Evolutionary conservation across 2,888 invertebrate species (phyloP).

Genomic region (Drosophila siamana): DNA sequence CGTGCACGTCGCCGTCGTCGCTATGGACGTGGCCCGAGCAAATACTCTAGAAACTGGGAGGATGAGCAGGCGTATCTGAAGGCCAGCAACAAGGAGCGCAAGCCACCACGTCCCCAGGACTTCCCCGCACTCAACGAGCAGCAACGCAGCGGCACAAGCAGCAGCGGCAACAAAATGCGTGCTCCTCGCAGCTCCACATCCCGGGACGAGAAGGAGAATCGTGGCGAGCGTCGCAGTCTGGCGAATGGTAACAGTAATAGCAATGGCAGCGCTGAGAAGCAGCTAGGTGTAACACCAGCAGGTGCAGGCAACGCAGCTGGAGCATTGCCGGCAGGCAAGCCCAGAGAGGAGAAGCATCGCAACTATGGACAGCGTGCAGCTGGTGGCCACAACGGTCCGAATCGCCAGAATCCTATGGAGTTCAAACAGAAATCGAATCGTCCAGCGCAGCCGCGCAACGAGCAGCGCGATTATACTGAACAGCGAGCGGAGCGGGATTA

Average conservation of each 20-base stretch:
- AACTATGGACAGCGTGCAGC: conserved; percentile 55
- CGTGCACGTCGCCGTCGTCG: conserved; percentile 93
- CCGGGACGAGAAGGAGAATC: conserved; percentile 84
- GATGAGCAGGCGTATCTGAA: conserved; percentile 95
- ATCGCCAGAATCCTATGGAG: conserved; percentile 82
- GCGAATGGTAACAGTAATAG: conserved; percentile 11
- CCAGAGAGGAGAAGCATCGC: no score
- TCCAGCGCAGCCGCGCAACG: conserved; percentile 31
- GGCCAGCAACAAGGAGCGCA: conserved; percentile 84
- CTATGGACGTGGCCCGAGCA: conserved; percentile 96
- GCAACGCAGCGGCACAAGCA: conserved; percentile 46
- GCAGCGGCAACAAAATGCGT: conserved; percentile 48
- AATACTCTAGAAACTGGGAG: conserved; percentile 96
- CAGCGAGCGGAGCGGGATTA: conserved; percentile 52
- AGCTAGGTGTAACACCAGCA: background rate
- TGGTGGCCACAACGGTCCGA: conserved; percentile 37
- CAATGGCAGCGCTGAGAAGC: conserved; percentile 27
- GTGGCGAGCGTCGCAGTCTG: conserved; percentile 69
- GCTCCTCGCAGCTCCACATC: conserved; percentile 67
- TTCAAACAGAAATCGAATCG: conserved; percentile 82
- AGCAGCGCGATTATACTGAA: conserved; percentile 51
- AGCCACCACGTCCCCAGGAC: conserved; percentile 87
- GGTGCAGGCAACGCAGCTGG: background rate
- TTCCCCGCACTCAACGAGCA: conserved; percentile 86
- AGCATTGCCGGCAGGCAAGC: no score